A percentile compares a stretch with the other conserved stretches of the same genome.
These are phyloP conservation scores for Gulo gulo DNA, from an alignment of 2,113 vertebrate genomes.

Conservation along the genomic window DNA sequence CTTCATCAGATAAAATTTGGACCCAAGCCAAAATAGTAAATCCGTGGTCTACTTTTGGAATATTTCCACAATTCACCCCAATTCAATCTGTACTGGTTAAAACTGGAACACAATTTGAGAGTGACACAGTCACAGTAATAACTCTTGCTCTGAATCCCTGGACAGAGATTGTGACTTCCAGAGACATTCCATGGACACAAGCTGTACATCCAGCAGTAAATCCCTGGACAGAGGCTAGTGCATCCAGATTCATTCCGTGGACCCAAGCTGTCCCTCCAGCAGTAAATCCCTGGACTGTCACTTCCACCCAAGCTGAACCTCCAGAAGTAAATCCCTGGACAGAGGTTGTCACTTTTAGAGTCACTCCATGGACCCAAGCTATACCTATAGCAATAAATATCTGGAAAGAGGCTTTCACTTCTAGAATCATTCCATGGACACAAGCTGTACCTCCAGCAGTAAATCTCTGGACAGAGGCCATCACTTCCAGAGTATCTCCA, in stretches of 20 bases:
- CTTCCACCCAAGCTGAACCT: too few relatives aligned
- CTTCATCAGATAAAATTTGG: not conserved
- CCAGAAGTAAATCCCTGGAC: too few relatives aligned
- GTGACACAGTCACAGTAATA: not conserved
- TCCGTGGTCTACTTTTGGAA: not conserved
- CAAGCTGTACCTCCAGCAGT: not conserved
- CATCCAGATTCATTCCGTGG: not conserved
- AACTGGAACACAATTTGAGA: not conserved
- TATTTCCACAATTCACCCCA: not conserved
- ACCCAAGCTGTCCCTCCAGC: not conserved
- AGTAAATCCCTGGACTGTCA: not conserved
- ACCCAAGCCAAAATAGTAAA: not conserved
- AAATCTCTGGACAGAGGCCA: too few relatives aligned
- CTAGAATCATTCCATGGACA: not conserved
- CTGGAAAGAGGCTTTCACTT: too few relatives aligned
- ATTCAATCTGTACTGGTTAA: not conserved
- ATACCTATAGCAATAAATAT: too few relatives aligned
- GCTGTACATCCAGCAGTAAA: not conserved
- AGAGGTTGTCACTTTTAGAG: not conserved
- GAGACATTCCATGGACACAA: not conserved
- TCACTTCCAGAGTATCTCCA: not conserved
- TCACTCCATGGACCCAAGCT: too few relatives aligned
- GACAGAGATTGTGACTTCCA: not conserved
- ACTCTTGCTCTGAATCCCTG: not conserved
- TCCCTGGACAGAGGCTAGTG: accelerated